Percentiles rank a stretch among this genome's conserved stretches.
phyloP scores from a whole-genome alignment of 64 coral and sea anemone species.

The Acropora tenuis region DNA sequence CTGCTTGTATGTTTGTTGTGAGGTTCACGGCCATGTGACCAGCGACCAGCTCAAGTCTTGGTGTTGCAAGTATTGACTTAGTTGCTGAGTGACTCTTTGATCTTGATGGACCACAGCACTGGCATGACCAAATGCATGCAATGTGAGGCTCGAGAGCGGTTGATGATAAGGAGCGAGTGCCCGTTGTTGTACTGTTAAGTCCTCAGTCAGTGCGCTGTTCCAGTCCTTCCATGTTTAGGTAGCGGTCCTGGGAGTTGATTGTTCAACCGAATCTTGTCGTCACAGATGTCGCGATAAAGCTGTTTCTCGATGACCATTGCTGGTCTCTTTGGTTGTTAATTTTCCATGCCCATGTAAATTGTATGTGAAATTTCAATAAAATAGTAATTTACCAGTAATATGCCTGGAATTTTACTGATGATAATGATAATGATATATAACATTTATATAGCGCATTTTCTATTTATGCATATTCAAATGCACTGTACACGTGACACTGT shows the following conservation, averaged over 20 bases:
- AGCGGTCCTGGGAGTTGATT: conserved; percentile 45
- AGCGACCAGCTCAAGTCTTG: conserved; percentile 1
- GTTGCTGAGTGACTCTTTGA: background rate
- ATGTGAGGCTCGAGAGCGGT: conserved; percentile 35
- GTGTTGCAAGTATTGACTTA: background rate
- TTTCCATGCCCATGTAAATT: no score
- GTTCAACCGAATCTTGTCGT: conserved; percentile 61
- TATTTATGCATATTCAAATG: no score
- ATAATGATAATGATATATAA: no score
- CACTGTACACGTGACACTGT: no score
- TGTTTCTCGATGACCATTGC: conserved; percentile 60
- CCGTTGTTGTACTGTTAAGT: conserved; percentile 28
- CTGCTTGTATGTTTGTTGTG: background rate
- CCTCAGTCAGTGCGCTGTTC: conserved; percentile 50
- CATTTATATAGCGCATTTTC: no score
- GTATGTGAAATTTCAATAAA: no score
- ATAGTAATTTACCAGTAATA: no score
- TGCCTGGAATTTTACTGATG: no score
- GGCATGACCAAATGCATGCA: conserved; percentile 63
- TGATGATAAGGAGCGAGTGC: conserved; percentile 58
- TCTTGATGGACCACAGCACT: conserved; percentile 63
- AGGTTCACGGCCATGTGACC: background rate
- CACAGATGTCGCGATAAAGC: conserved; percentile 70
- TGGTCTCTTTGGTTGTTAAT: background rate
- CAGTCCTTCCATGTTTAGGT: conserved; percentile 55